phyloP scores from a whole-genome alignment of 2,888 invertebrate species.

The Drosophila mimica region DNA sequence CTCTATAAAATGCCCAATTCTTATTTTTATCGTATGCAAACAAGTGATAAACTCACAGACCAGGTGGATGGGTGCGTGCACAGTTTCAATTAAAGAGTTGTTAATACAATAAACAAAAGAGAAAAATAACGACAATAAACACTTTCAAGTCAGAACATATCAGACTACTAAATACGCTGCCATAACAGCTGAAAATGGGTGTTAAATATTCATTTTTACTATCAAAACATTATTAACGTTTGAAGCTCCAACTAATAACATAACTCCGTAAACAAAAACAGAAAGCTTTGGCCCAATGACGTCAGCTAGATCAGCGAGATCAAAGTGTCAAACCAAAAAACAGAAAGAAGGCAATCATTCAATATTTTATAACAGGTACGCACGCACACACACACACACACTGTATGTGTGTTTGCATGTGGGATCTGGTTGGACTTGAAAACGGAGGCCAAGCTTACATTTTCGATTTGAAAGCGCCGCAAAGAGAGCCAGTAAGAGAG shows the following conservation, averaged over 20 bases:
- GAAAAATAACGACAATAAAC: not conserved
- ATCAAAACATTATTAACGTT: not conserved
- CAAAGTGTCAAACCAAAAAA: slow-evolving; percentile 13
- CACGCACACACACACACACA: slow-evolving; percentile 8
- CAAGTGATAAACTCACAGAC: slow-evolving; percentile 44
- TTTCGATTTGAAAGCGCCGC: slow-evolving; percentile 18
- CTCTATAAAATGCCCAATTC: slow-evolving; percentile 24
- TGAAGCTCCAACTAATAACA: not conserved
- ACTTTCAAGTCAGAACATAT: not conserved
- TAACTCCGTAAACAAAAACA: not conserved
- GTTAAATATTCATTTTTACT: not conserved
- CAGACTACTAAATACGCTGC: not conserved
- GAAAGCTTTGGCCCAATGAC: slow-evolving; percentile 16
- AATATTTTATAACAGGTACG: slow-evolving; percentile 27
- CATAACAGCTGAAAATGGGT: not conserved
- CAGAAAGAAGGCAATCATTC: slow-evolving; percentile 4
- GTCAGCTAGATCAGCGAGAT: slow-evolving; percentile 25
- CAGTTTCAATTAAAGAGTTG: slow-evolving; percentile 20
- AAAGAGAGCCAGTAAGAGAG: slow-evolving; percentile 8
- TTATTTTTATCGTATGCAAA: slow-evolving; percentile 57
- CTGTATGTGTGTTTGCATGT: slow-evolving; percentile 17
- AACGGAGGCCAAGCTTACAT: slow-evolving; percentile 59
- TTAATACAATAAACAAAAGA: not conserved
- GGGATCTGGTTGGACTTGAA: slow-evolving; percentile 74
- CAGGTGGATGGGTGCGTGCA: not conserved